phyloP scores from a whole-genome alignment of 2,888 invertebrate genomes.

The Prenolepis imparis region DNA sequence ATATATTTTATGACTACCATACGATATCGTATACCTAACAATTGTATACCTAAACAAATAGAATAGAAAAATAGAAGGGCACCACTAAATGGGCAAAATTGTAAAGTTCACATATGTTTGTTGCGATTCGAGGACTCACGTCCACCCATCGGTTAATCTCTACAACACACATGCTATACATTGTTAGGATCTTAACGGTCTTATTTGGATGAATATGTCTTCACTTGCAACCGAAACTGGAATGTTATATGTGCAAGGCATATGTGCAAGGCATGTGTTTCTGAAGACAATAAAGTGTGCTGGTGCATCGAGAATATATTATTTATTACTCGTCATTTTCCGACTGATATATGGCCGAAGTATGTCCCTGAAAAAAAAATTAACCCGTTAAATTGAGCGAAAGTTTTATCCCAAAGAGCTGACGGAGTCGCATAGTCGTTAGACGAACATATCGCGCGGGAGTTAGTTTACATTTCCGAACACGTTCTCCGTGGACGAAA shows the following conservation, averaged over 20 bases:
- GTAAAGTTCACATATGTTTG: slow-evolving; percentile 15
- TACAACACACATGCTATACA: background rate
- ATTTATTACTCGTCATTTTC: background rate
- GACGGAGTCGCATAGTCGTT: slow-evolving; percentile 29
- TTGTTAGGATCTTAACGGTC: background rate
- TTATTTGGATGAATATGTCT: background rate
- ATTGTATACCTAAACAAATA: background rate
- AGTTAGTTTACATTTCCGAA: slow-evolving; percentile 73
- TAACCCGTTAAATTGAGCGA: background rate
- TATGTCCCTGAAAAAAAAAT: background rate
- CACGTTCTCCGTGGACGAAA: slow-evolving; percentile 67
- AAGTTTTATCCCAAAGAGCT: slow-evolving; percentile 48
- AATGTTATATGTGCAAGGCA: slow-evolving; percentile 14
- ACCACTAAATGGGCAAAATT: too few species aligned
- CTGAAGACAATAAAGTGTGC: background rate
- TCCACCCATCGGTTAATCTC: background rate
- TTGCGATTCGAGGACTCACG: background rate
- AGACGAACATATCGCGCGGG: slow-evolving; percentile 54
- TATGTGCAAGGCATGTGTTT: background rate
- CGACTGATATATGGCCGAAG: background rate
- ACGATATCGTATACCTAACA: too few species aligned
- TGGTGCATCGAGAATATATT: background rate
- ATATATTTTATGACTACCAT: background rate
- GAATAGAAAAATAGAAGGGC: background rate
- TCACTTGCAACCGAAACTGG: background rate